Evolutionary conservation across 2,888 invertebrate genomes (phyloP), one percentile per base, ranked within the genome.

Genomic region (Euphydryas editha): DNA sequence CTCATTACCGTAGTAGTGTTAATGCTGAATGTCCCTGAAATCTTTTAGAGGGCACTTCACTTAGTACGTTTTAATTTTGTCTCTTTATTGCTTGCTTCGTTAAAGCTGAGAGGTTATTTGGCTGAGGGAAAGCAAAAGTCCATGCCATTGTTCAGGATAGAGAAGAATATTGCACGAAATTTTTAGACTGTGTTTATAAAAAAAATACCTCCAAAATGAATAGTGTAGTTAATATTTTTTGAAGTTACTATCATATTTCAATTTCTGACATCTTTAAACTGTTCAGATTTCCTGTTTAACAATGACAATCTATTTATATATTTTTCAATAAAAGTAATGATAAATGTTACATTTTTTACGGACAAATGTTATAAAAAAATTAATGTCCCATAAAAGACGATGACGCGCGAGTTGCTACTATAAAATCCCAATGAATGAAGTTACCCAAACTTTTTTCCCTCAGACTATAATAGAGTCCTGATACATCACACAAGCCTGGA

Each of bases 11-110:
- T 73, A 77, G 80, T 84, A 80, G 86, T 87, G 90, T 88, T 89
- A 88, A 88, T 85, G 81, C 84, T 72, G 82, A 81, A 85, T 84
- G 87, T 80, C 90, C 86, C 82, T 90, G 88, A 90, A 91, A 84
- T 86, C 81, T 87, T 85, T 87, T 82, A 82, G 81, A 83, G 84
- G 78, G 80, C 78, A 82, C 88, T 88, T 76, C 83, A 82, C 74
- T 79, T 75, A 78, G 75, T 76, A 74, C 80, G 80, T 87, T 90
- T 90, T 86, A 87, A 84, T 85, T 85, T 74, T 82, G 81, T 82
- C 84, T 82, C 82, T 83, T 82, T 81, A 79, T 81, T 79, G 81
- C 78, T 79, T 78, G 83, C 84, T 88, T 92, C 90, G 87, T 91
- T 90, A 90, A 84, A 77, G 79, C 80, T 77, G 77, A 89, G 89